Evolutionary conservation across 2,113 vertebrate genomes (phyloP).

Genomic region (Dinomys branickii): DNA sequence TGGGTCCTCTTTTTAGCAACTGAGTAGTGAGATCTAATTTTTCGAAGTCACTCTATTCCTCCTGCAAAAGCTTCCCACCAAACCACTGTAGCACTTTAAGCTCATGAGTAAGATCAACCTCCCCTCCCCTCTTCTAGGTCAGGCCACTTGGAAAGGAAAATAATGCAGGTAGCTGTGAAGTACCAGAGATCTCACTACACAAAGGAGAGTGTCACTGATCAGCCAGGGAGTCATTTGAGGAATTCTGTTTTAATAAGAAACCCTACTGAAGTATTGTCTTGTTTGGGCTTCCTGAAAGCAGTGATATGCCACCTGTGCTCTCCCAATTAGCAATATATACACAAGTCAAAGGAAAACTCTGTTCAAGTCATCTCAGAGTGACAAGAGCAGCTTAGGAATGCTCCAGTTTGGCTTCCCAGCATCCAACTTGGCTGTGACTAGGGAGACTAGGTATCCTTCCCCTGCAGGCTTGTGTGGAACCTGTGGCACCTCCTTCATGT

Average conservation of each 20-base stretch:
- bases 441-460: background rate
- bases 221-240: background rate
- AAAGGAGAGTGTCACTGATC: background rate
- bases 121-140: background rate
- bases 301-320: background rate
- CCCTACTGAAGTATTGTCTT: background rate
- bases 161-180: background rate
- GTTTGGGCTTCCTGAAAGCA: background rate
- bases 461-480: accelerated
- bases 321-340: background rate
- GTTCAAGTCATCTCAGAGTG: accelerated
- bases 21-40: background rate
- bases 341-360: background rate
- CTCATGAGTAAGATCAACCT: background rate
- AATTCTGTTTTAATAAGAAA: background rate
- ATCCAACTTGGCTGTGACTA: background rate
- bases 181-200: background rate
- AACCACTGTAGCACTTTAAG: background rate
- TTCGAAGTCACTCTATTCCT: background rate
- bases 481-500: background rate
- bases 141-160: accelerated
- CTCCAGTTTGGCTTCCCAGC: background rate
- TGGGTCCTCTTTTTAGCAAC: accelerated
- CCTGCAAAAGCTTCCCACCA: background rate
- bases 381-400: background rate